Conservation (phyloP, 2,888 invertebrate species). For the Cenopis cana region DNA sequence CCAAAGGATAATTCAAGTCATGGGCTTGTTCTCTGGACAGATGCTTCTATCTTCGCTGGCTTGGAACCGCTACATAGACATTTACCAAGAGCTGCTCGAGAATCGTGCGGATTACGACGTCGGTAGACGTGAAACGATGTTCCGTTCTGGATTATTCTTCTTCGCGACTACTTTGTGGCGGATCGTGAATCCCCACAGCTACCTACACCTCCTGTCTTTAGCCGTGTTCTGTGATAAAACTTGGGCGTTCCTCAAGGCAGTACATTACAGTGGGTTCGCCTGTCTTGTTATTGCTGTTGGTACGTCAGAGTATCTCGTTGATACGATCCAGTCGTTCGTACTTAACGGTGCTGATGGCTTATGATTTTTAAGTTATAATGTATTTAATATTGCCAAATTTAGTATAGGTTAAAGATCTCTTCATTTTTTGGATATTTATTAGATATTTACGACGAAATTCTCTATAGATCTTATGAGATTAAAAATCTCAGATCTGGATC, state of each 20-base stretch:
- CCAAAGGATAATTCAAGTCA: constrained; percentile 87
- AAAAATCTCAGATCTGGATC: too few species aligned
- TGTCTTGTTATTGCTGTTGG: constrained; percentile 87
- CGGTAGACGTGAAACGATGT: constrained; percentile 82
- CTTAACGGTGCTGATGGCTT: constrained; percentile 54
- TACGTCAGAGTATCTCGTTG: constrained; percentile 88
- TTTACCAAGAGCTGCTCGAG: constrained; percentile 92
- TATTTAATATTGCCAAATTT: constrained; percentile 36
- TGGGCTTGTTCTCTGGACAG: constrained; percentile 88
- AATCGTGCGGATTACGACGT: constrained; percentile 82
- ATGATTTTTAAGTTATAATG: constrained; percentile 48
- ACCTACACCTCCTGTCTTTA: constrained; percentile 89
- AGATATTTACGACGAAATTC: neutral
- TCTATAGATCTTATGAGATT: too few species aligned
- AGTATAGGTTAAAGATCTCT: constrained; percentile 12
- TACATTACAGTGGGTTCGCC: constrained; percentile 90
- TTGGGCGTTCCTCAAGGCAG: constrained; percentile 89
- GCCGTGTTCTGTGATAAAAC: constrained; percentile 93
- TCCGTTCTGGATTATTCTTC: constrained; percentile 91
- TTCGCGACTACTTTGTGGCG: constrained; percentile 91
- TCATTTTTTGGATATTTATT: neutral
- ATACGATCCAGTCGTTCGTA: constrained; percentile 62
- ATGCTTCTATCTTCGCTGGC: constrained; percentile 90
- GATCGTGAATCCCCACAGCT: constrained; percentile 91
- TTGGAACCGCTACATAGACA: constrained; percentile 94